Conservation (phyloP, 2,797 vertebrate species). For the Rhinatrema bivittatum region DNA sequence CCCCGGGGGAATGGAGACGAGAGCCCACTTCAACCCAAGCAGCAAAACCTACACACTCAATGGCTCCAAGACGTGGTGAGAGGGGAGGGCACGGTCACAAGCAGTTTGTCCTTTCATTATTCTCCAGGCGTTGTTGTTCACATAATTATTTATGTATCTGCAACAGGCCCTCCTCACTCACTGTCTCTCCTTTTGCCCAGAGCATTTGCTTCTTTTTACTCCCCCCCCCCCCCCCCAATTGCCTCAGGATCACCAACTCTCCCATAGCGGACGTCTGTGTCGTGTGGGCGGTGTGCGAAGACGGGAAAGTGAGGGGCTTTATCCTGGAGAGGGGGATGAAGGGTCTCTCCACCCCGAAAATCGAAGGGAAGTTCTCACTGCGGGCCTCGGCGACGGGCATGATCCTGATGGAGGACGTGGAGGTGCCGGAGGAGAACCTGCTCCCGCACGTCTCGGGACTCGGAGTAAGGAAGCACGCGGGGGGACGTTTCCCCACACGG, state of each 20-base stretch:
- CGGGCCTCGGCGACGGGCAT: conserved; percentile 81
- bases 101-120: too few relatives aligned
- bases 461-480: conserved; percentile 46
- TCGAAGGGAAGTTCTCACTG: conserved; percentile 87
- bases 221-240: conserved; percentile 28
- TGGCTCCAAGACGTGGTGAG: conserved; percentile 84
- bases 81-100: too few relatives aligned
- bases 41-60: conserved; percentile 71
- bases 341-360: conserved; percentile 78
- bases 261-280: conserved; percentile 77
- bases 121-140: too few relatives aligned
- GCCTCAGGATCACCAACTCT: conserved; percentile 84
- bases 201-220: background rate
- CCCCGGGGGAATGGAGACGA: conserved; percentile 78
- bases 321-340: conserved; percentile 78
- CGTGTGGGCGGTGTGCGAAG: conserved; percentile 84
- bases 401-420: conserved; percentile 86
- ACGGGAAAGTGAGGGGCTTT: conserved; percentile 73
- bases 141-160: too few relatives aligned
- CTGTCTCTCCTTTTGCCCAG: background rate
- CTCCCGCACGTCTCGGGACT: conserved; percentile 68
- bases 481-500: background rate
- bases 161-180: background rate
- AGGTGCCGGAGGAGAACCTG: conserved; percentile 81
- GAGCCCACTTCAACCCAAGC: conserved; percentile 66